Evolutionary conservation across 1,140 invertebrate genomes (phyloP).

Genomic region (Drosophila pandora): DNA sequence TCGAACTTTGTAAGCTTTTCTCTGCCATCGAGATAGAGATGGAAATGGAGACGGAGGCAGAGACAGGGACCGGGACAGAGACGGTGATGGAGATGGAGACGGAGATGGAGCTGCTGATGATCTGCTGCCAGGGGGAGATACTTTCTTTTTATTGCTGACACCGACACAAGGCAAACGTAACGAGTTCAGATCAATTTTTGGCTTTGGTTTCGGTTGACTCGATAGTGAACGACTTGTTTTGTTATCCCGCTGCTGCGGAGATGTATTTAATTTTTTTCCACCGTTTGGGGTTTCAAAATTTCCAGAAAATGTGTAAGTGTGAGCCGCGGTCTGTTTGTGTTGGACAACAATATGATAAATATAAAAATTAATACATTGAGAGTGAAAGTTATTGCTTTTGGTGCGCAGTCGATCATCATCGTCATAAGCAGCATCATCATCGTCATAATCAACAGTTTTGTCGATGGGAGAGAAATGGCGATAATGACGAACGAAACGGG

Average conservation of each 20-base stretch:
- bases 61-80: constrained; percentile 29
- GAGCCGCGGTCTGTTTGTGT: constrained; percentile 33
- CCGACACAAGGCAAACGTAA: constrained; percentile 71
- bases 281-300: constrained; percentile 52
- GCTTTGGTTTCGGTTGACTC: constrained; percentile 61
- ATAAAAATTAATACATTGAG: constrained; percentile 83
- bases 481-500: constrained; percentile 39
- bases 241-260: constrained; percentile 27
- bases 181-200: constrained; percentile 81
- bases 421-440: constrained; percentile 28
- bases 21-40: constrained; percentile 5
- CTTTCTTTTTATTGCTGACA: constrained; percentile 80
- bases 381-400: constrained; percentile 83
- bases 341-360: constrained; percentile 81
- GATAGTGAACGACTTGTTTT: constrained; percentile 71
- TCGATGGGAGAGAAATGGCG: constrained; percentile 27
- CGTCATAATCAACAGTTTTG: constrained; percentile 10
- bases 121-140: constrained; percentile 69
- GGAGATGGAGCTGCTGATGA: constrained; percentile 41
- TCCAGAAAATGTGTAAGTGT: constrained; percentile 40
- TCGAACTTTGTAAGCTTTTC: constrained; percentile 48
- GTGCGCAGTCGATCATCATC: constrained; percentile 64
- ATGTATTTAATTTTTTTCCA: constrained; percentile 40
- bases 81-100: constrained; percentile 27
- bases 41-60: constrained; percentile 17